Evolutionary conservation across 2,888 invertebrate genomes (phyloP).

Genomic region (Temnothorax unifasciatus): DNA sequence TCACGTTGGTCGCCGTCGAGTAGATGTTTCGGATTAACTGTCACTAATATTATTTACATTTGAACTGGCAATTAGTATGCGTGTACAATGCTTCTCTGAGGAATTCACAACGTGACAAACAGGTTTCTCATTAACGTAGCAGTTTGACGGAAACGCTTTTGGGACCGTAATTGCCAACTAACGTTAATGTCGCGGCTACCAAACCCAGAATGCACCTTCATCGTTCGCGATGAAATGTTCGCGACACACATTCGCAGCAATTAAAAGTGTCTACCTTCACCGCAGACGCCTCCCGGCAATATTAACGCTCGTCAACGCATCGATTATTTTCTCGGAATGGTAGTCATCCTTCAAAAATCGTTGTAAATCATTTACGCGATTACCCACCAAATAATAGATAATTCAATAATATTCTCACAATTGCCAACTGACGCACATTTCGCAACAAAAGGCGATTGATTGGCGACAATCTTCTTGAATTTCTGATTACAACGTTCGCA

Average conservation of each 20-base stretch:
- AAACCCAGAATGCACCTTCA: slow-evolving; percentile 32
- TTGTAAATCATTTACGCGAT: slow-evolving; percentile 13
- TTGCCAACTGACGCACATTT: not conserved
- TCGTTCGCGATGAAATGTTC: not conserved
- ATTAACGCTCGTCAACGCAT: slow-evolving; percentile 17
- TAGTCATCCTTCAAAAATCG: not conserved
- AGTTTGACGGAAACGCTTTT: slow-evolving; percentile 67
- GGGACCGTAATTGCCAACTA: slow-evolving; percentile 68
- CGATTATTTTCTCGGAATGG: slow-evolving; percentile 1
- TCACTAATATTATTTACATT: not conserved
- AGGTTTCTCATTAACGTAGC: slow-evolving; percentile 73
- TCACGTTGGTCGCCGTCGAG: not conserved
- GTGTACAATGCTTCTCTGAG: not conserved
- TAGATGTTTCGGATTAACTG: not conserved
- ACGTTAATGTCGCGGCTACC: slow-evolving; percentile 67
- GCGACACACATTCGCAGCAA: not conserved
- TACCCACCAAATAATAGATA: not conserved
- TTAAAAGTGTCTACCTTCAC: slow-evolving; percentile 5
- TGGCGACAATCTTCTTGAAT: not conserved
- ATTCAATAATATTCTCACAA: not conserved
- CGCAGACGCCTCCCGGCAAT: not conserved
- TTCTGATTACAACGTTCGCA: not conserved
- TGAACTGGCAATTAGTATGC: slow-evolving; percentile 2
- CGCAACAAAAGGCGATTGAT: not conserved
- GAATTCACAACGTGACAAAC: slow-evolving; percentile 65